phyloP scores from a whole-genome alignment of 2,797 vertebrate genomes.

The Leptatherina wallacei region DNA sequence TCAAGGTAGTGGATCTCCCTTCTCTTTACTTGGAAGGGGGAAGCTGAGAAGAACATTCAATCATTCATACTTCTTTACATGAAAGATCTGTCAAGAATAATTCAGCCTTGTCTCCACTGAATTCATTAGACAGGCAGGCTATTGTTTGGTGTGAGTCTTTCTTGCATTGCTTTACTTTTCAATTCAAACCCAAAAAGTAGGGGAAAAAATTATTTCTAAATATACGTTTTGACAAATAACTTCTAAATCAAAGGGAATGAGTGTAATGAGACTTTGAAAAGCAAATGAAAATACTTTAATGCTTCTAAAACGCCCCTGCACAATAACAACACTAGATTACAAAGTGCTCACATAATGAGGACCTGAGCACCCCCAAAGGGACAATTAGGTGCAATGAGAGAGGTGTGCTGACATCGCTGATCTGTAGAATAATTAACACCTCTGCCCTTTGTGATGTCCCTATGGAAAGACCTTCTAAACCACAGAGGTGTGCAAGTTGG shows the following conservation, averaged over 20 bases:
- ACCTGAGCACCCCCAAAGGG: slow-evolving; percentile 74
- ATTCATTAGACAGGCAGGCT: slow-evolving; percentile 14
- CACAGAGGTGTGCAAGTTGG: slow-evolving; percentile 56
- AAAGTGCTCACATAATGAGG: slow-evolving; percentile 75
- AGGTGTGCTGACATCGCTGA: slow-evolving; percentile 81
- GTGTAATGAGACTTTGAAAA: not conserved
- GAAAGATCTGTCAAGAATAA: slow-evolving; percentile 38
- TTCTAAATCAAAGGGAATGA: slow-evolving; percentile 6
- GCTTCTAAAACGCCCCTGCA: slow-evolving; percentile 24
- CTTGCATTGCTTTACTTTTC: slow-evolving; percentile 5
- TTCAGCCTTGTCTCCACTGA: slow-evolving; percentile 14
- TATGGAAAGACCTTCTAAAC: slow-evolving; percentile 62
- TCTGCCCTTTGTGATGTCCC: slow-evolving; percentile 77
- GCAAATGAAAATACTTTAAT: slow-evolving; percentile 29
- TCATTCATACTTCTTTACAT: slow-evolving; percentile 32
- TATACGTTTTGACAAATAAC: not conserved
- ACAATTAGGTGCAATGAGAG: slow-evolving; percentile 83
- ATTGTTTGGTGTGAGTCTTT: slow-evolving; percentile 7
- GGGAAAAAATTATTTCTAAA: not conserved
- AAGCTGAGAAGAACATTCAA: slow-evolving; percentile 24
- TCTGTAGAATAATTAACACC: slow-evolving; percentile 85
- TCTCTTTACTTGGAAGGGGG: not conserved
- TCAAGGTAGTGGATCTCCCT: slow-evolving; percentile 15
- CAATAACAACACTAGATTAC: slow-evolving; percentile 65
- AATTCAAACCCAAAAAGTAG: slow-evolving; percentile 3